phyloP scores from a whole-genome alignment of 2,888 invertebrate species.

The Bellardia bayeri region DNA sequence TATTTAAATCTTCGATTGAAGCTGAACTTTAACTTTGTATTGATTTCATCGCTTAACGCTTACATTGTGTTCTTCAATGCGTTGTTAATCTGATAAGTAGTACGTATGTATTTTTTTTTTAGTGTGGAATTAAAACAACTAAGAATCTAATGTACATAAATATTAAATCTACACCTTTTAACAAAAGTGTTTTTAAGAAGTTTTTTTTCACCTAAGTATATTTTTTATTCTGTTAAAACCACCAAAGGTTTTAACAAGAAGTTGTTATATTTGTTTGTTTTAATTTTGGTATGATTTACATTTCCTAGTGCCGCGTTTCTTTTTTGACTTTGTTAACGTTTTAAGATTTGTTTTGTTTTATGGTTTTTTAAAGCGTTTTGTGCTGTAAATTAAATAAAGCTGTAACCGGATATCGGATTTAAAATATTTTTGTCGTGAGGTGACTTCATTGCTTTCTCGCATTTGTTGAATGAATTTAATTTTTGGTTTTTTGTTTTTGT shows the following conservation, averaged over 20 bases:
- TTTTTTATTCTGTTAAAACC: slow-evolving; percentile 3
- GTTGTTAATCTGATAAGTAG: background rate
- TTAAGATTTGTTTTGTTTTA: slow-evolving; percentile 17
- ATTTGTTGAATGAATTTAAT: background rate
- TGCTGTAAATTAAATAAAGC: slow-evolving; percentile 21
- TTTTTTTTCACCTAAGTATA: background rate
- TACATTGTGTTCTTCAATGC: background rate
- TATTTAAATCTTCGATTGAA: too few species aligned
- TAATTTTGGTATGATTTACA: slow-evolving; percentile 11
- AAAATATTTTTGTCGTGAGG: slow-evolving; percentile 1
- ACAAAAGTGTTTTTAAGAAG: slow-evolving; percentile 36
- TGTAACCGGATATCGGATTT: slow-evolving; percentile 55
- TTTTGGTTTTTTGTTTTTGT: background rate
- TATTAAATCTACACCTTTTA: slow-evolving; percentile 43
- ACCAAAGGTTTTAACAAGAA: slow-evolving; percentile 34
- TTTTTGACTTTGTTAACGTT: background rate
- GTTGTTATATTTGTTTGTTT: slow-evolving; percentile 14
- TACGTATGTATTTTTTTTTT: background rate
- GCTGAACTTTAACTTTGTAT: too few species aligned
- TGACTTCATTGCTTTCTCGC: slow-evolving; percentile 12
- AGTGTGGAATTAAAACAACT: background rate
- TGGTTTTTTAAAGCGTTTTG: background rate
- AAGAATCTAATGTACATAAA: background rate
- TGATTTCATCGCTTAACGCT: background rate
- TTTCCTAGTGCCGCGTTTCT: slow-evolving; percentile 29